Conservation (phyloP, 2,888 invertebrate genomes). For the Aphidius colemani region DNA sequence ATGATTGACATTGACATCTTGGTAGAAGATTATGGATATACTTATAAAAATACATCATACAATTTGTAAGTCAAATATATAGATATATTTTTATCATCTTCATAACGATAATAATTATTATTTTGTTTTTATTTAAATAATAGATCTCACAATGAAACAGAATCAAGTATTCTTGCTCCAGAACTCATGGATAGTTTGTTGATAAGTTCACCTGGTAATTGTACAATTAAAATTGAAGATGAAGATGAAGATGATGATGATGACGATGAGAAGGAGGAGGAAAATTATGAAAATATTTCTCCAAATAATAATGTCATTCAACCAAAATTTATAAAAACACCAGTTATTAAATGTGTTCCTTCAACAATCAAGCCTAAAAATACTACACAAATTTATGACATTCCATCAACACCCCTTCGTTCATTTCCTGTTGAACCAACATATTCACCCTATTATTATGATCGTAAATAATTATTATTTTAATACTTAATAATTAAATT, state of each 20-base stretch:
- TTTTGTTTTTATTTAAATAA: neutral
- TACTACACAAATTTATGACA: neutral
- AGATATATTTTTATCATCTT: neutral
- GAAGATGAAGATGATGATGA: neutral
- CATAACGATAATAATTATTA: neutral
- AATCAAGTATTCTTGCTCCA: constrained; percentile 3
- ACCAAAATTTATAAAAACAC: constrained; percentile 8
- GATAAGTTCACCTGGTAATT: neutral
- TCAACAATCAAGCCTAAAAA: neutral
- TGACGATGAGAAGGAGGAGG: neutral
- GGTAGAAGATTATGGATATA: constrained; percentile 9
- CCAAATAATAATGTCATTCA: neutral
- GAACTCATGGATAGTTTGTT: constrained; percentile 5
- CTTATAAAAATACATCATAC: neutral
- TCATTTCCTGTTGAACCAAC: neutral
- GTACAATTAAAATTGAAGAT: neutral
- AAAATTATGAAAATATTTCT: neutral
- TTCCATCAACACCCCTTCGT: neutral
- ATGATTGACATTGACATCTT: neutral
- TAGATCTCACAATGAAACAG: neutral
- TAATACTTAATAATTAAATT: too few relatives aligned
- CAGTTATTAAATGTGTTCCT: constrained; percentile 12
- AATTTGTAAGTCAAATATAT: constrained; percentile 1
- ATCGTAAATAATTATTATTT: neutral
- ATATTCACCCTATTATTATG: neutral